Conservation (phyloP, 2,113 vertebrate genomes). For the Laterallus jamaicensis region DNA sequence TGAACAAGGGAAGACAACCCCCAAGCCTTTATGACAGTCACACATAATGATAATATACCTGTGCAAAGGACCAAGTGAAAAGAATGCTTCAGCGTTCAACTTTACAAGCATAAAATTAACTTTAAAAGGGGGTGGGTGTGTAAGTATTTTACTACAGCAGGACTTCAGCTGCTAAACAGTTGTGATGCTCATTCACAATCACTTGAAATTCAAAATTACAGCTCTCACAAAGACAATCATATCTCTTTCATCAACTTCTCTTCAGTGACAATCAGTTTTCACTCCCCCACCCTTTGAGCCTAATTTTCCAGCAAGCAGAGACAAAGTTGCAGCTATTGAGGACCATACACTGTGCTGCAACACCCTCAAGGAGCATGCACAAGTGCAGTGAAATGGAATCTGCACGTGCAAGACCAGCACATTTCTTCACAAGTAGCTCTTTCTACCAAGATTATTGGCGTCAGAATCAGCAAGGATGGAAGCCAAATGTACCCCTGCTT, state of each 20-base stretch:
- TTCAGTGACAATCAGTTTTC: neutral
- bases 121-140: neutral
- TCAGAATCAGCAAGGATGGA: neutral
- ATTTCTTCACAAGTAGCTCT: neutral
- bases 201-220: neutral
- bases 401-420: neutral
- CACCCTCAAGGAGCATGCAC: neutral
- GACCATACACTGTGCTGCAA: too few species aligned
- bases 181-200: neutral
- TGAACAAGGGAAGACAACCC: neutral
- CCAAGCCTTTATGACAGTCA: neutral
- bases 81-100: neutral
- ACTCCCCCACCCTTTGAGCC: neutral
- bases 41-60: neutral
- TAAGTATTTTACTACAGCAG: neutral
- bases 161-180: neutral
- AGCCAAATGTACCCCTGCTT: neutral
- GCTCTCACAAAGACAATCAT: neutral
- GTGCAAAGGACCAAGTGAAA: neutral
- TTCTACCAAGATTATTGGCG: neutral
- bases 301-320: neutral
- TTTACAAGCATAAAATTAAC: neutral
- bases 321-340: neutral
- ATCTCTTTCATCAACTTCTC: neutral
- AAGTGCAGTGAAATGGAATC: neutral